These are phyloP conservation scores for Octopus sinensis DNA, from an alignment of 1,140 invertebrate species.

Conservation along the genomic window DNA sequence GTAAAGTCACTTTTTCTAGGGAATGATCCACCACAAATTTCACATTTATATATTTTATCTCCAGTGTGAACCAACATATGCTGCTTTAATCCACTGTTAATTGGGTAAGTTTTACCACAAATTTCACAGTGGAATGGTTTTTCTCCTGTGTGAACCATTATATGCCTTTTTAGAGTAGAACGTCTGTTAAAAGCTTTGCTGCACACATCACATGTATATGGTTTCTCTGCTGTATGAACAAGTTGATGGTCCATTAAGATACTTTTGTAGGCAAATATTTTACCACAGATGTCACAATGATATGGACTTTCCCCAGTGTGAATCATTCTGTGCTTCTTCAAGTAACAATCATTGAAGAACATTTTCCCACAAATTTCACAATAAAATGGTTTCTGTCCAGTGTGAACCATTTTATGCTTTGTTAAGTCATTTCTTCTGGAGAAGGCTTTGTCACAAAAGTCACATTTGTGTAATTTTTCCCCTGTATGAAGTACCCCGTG, in stretches of 20 bases:
- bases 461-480: conserved; percentile 52
- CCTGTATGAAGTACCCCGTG: conserved; percentile 57
- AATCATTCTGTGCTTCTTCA: conserved; percentile 15
- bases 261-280: conserved; percentile 14
- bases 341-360: conserved; percentile 12
- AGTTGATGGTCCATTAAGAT: conserved; percentile 22
- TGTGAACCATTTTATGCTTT: conserved; percentile 17
- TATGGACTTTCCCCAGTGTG: conserved; percentile 15
- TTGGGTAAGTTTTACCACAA: conserved; percentile 75
- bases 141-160: conserved; percentile 72
- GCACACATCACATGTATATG: conserved; percentile 81
- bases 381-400: not conserved
- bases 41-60: conserved; percentile 82
- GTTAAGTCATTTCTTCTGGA: conserved; percentile 2
- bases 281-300: conserved; percentile 15
- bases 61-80: conserved; percentile 68
- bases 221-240: conserved; percentile 79
- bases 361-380: conserved; percentile 19
- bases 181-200: conserved; percentile 70
- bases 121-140: conserved; percentile 83
- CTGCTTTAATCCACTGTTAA: conserved; percentile 30
- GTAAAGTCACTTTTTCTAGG: conserved; percentile 55
- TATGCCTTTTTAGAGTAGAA: conserved; percentile 26
- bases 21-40: conserved; percentile 72
- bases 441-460: conserved; percentile 39